Percentiles rank a stretch among this genome's conserved stretches.
phyloP scores from a whole-genome alignment of 2,113 vertebrate species.

The Myodes glareolus region DNA sequence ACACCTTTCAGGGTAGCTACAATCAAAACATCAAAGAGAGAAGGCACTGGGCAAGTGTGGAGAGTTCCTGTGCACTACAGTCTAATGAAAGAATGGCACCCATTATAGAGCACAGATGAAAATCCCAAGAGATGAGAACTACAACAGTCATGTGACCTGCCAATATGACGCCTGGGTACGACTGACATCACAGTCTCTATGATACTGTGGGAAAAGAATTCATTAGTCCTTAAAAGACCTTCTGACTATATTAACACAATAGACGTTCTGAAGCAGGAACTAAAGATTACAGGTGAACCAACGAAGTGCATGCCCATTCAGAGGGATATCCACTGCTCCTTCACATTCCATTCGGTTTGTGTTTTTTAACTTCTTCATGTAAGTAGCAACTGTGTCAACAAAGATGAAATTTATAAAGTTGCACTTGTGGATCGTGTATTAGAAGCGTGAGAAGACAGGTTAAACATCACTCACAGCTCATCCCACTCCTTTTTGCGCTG shows the following conservation, averaged over 20 bases:
- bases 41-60: neutral
- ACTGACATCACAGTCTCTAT: neutral
- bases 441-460: neutral
- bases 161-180: neutral
- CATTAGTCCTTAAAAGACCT: constrained; percentile 26
- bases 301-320: neutral
- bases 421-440: neutral
- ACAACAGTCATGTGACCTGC: neutral
- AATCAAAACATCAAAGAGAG: neutral
- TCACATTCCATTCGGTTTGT: neutral
- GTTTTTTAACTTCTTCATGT: neutral
- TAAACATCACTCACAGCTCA: constrained; percentile 90
- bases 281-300: neutral
- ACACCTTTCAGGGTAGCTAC: neutral
- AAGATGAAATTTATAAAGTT: neutral
- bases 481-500: constrained; percentile 93
- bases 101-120: neutral
- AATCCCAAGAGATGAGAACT: neutral
- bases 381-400: neutral
- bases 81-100: neutral
- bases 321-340: neutral
- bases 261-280: neutral
- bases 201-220: neutral
- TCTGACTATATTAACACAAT: neutral
- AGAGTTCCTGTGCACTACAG: no score